These are phyloP conservation scores for Takifugu bimaculatus DNA, from an alignment of 2,113 vertebrate species.

Conservation along the genomic window DNA sequence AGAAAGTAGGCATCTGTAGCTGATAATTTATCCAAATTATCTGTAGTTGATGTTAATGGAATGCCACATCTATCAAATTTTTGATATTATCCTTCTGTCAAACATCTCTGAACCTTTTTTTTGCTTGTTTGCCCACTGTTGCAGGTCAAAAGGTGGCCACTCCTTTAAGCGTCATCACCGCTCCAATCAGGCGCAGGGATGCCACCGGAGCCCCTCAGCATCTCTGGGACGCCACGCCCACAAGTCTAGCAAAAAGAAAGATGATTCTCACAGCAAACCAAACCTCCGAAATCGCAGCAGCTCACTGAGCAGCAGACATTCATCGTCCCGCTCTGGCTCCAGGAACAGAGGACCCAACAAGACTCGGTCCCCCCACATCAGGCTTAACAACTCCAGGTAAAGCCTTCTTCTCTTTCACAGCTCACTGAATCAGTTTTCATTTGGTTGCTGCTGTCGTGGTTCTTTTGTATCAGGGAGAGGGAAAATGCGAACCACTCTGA, in stretches of 20 bases:
- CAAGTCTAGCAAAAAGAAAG: constrained; percentile 79
- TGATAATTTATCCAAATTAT: neutral
- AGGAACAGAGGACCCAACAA: constrained; percentile 76
- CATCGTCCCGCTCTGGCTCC: constrained; percentile 84
- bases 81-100: too few species aligned
- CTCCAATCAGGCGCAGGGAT: constrained; percentile 66
- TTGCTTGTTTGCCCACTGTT: neutral
- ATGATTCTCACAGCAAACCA: constrained; percentile 69
- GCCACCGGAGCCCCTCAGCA: constrained; percentile 78
- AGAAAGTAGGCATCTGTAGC: constrained; percentile 79
- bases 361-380: constrained; percentile 70
- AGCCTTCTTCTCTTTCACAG: fast-evolving
- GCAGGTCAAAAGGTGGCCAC: constrained; percentile 68
- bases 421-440: too few species aligned
- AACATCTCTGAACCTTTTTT: neutral
- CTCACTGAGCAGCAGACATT: constrained; percentile 88
- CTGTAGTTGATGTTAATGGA: too few species aligned
- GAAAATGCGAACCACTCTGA: constrained; percentile 87
- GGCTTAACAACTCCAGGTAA: constrained; percentile 68
- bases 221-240: constrained; percentile 78
- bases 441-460: neutral
- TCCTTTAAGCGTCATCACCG: constrained; percentile 78
- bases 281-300: constrained; percentile 81
- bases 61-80: too few species aligned
- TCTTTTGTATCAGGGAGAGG: constrained; percentile 77